Percentiles rank a stretch among this genome's conserved stretches.
These are phyloP conservation scores for Amphiprion percula DNA, from an alignment of 2,113 vertebrate genomes.

Conservation along the genomic window DNA sequence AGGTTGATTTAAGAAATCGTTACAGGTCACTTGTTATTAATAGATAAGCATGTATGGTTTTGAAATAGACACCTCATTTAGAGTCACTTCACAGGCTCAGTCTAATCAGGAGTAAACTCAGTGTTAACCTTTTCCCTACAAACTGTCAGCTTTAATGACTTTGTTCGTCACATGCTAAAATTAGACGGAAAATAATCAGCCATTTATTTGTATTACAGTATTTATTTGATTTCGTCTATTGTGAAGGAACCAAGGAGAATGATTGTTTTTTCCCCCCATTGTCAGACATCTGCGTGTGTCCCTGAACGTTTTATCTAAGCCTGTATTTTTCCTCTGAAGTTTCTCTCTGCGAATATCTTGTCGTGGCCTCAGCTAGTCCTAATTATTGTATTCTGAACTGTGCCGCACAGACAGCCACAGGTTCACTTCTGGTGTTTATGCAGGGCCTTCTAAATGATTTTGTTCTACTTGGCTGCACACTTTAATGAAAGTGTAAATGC, in stretches of 20 bases:
- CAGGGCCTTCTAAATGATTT: constrained; percentile 77
- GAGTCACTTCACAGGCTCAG: not conserved
- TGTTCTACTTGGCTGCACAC: constrained; percentile 82
- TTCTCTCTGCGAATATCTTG: constrained; percentile 49
- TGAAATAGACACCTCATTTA: constrained; percentile 18
- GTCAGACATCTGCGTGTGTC: constrained; percentile 15
- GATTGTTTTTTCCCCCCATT: not conserved
- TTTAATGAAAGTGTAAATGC: constrained; percentile 87
- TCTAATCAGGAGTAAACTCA: constrained; percentile 13
- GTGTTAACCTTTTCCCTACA: not conserved
- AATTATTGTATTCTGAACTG: constrained; percentile 75
- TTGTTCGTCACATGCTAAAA: constrained; percentile 19
- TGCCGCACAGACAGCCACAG: constrained; percentile 71
- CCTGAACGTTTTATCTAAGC: constrained; percentile 31
- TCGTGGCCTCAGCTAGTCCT: constrained; percentile 51
- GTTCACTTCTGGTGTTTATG: constrained; percentile 76
- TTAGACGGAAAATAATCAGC: constrained; percentile 1
- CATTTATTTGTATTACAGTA: not conserved
- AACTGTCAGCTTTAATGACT: constrained; percentile 5
- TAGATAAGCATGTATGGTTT: not conserved
- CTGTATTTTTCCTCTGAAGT: not conserved
- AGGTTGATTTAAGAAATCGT: no score
- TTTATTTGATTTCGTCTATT: not conserved
- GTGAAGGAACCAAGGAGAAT: not conserved
- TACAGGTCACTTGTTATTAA: no score